Evolutionary conservation across 1,140 invertebrate species (phyloP).

Genomic region (Thereuonema tuberculata): DNA sequence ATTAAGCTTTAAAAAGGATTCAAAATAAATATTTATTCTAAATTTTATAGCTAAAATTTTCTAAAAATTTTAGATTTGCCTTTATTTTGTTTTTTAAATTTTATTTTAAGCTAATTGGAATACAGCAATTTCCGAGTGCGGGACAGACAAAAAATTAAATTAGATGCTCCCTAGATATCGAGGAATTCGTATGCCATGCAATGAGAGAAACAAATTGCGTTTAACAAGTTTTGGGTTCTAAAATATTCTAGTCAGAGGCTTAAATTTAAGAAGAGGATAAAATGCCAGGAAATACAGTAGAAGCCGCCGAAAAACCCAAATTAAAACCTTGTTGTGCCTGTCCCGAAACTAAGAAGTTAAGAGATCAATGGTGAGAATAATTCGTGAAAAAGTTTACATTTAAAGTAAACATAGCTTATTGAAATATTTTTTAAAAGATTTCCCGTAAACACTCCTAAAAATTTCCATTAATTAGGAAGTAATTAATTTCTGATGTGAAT

Average conservation of each 20-base stretch:
- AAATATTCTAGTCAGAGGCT: too few relatives aligned
- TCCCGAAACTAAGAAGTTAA: slow-evolving; percentile 81
- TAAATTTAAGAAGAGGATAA: too few relatives aligned
- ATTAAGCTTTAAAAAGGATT: not conserved
- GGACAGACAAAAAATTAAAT: not conserved
- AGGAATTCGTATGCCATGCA: too few relatives aligned
- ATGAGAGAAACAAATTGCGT: too few relatives aligned
- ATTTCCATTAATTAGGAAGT: too few relatives aligned
- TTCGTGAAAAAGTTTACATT: not conserved
- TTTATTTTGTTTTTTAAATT: not conserved
- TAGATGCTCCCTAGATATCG: not conserved
- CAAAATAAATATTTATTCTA: not conserved
- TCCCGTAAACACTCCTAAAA: too few relatives aligned
- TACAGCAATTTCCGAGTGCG: not conserved
- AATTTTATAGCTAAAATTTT: not conserved
- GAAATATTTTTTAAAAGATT: too few relatives aligned
- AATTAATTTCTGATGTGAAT: too few relatives aligned
- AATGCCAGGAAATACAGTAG: too few relatives aligned
- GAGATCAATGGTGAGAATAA: slow-evolving; percentile 70
- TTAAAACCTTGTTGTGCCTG: slow-evolving; percentile 94
- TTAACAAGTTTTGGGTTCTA: too few relatives aligned
- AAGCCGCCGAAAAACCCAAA: slow-evolving; percentile 39
- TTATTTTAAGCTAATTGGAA: not conserved
- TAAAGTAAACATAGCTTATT: too few relatives aligned
- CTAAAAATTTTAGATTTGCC: not conserved